Percentiles rank a stretch among this genome's conserved stretches.
Conservation (phyloP, 1,140 invertebrate genomes). For the Meteorus sp. region DNA sequence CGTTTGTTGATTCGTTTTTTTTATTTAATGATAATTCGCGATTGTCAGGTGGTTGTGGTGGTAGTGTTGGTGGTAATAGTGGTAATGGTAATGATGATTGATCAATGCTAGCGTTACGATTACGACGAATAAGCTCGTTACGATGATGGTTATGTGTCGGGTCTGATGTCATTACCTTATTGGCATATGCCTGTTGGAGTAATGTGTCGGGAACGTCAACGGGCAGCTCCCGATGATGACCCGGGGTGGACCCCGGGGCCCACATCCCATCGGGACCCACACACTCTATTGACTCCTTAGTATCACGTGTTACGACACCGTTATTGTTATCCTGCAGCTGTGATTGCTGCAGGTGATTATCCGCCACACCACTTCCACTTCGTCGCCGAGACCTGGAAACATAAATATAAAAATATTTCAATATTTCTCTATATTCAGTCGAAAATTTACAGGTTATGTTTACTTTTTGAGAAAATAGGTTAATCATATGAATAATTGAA, state of each 20-base stretch:
- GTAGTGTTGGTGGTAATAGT: slow-evolving; percentile 13
- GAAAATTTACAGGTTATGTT: too few relatives aligned
- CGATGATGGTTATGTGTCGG: slow-evolving; percentile 59
- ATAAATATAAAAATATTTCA: background rate
- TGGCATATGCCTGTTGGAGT: slow-evolving; percentile 86
- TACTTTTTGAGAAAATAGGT: too few relatives aligned
- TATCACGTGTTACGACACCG: slow-evolving; percentile 38
- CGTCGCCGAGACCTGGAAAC: slow-evolving; percentile 54
- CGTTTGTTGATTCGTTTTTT: slow-evolving; percentile 45
- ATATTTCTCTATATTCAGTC: background rate
- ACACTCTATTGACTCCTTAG: slow-evolving; percentile 48
- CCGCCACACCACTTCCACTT: slow-evolving; percentile 50
- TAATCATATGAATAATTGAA: too few relatives aligned
- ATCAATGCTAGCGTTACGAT: slow-evolving; percentile 48
- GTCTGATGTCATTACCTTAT: slow-evolving; percentile 72
- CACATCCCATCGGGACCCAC: slow-evolving; percentile 57
- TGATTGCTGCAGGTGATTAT: slow-evolving; percentile 52
- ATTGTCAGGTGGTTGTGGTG: slow-evolving; percentile 1
- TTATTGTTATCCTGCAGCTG: slow-evolving; percentile 54
- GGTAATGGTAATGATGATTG: too few relatives aligned
- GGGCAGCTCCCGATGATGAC: slow-evolving; percentile 93
- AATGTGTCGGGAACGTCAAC: slow-evolving; percentile 97
- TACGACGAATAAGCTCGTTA: slow-evolving; percentile 66
- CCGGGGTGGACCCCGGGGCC: slow-evolving; percentile 57
- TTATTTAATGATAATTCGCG: slow-evolving; percentile 47